Base-by-base conservation (phyloP, 2,113 vertebrate species). In the Silurus asotus region DNA sequence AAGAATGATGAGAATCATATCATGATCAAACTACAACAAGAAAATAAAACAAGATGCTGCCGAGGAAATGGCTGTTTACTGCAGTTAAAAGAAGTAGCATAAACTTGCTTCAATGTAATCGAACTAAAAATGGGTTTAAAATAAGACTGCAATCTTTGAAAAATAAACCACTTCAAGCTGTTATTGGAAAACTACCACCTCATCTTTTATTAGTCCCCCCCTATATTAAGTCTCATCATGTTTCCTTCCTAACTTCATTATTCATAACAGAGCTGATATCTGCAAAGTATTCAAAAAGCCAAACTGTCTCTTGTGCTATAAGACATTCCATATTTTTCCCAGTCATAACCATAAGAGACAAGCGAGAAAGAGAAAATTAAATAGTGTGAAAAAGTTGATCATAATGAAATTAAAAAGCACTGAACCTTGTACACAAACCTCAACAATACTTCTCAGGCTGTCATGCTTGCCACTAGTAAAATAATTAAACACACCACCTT, bases 391-490 rank as follows among this genome's bases (percentile, higher is more conserved):
- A 19, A 17, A n/a, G 65, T 9, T 72, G 37, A 19, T 72, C 17
- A 48, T 72, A 72, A 19, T 28, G 69, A 45, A 72, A 48, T 72
- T 72, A 72, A 72, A 72, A 72, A 8, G 83, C 92, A 93, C 89
- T 91, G 92, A 94, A 94, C 91, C 93, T 92, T 93, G 91, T 93
- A 93, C 93, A 94, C 92, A 93, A 94, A 94, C 92, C 94, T 93
- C 89, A 89, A 92, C 91, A 92, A 88, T 92, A 92, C 93, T 93
- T 88, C 90, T 91, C 90, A 90, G 69, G 87, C 87, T 37, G 89
- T 87, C 88, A 89, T 85, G 89, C 88, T 86, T 25, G 88, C 81
- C 90, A 89, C 88, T 79, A 89, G 92, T 92, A 93, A 92, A 94
- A 94, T 93, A 92, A 91, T 89, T 88, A 61, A 82, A 37, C 0